Base-by-base conservation (phyloP, 64 coral and sea anemone species). In the Cladopsammia gracilis region DNA sequence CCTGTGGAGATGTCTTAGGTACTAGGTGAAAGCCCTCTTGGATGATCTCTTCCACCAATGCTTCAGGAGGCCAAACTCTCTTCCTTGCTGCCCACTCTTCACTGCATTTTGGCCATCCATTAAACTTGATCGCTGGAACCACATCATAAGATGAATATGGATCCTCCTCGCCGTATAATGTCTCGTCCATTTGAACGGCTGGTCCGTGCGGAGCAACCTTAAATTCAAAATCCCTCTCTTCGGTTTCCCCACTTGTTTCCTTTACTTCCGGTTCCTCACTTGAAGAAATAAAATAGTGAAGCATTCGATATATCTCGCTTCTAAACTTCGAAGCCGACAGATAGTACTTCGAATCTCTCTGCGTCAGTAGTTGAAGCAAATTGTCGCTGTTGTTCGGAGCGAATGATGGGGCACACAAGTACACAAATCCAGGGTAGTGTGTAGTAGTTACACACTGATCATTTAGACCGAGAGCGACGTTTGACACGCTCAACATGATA, bases 41-140 rank as follows among this genome's bases (percentile, higher is more conserved):
- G 8, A 66, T 64, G 20, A 89, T 83, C 44, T 70, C 53, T 45
- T 85, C 54, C 9, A 85, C 70, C 10, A 94, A n/a, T 3, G 53
- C 13, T 75, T 62, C 34, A 8, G 86, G 67, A 46, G 93, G 93
- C 93, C 93, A 94, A 13, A 52, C 1, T 3, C 93, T n/a, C 16
- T 76, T 51, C 11, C 93, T 78, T 43, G 1, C 4, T 1, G 58
- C 19, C 77, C 77, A 94, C 7, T 85, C 47, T 22, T 76, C 11
- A 50, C 66, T 19, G 43, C 51, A 54, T 25, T 13, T 24, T n/a
- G 93, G 93, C 93, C 93, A 94, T 1, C 65, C 48, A 45, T 50
- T 79, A 34, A 70, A 94, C 34, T 76, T 25, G 10, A 94, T 85
- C 19, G 93, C 86, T 43, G 73, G 47, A 14, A 94, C 93, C 43